Evolutionary conservation across 2,113 vertebrate genomes (phyloP).

Genomic region (Symphodus melops): DNA sequence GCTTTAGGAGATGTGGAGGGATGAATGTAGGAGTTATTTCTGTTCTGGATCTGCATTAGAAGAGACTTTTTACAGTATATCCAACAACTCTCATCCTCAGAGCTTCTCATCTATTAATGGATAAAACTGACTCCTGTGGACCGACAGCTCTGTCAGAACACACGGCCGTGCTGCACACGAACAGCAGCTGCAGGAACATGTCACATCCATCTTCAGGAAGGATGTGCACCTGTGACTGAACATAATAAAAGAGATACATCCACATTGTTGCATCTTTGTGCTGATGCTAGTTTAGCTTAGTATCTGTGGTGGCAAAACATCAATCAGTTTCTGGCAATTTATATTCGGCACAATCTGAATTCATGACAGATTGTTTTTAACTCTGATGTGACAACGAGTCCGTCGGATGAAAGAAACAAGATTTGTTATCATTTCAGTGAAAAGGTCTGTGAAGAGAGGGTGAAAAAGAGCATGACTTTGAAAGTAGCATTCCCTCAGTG

Average conservation of each 20-base stretch:
- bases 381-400: no score
- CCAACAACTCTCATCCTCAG: not conserved
- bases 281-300: conserved; percentile 18
- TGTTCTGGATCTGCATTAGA: no score
- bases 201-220: conserved; percentile 9
- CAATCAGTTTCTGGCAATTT: not conserved
- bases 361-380: no score
- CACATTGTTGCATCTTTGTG: not conserved
- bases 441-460: no score
- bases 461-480: no score
- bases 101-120: not conserved
- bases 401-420: no score
- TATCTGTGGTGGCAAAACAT: not conserved
- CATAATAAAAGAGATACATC: conserved; percentile 4
- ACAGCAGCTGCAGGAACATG: conserved; percentile 1
- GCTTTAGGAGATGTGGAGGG: no score
- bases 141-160: conserved; percentile 5
- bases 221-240: conserved; percentile 5
- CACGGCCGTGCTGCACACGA: no score
- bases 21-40: no score
- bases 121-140: not conserved
- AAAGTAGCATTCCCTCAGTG: no score
- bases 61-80: no score
- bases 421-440: no score
- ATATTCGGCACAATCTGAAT: not conserved